Conservation (phyloP, 2,888 invertebrate genomes). For the Lasioglossum pauxillum region DNA sequence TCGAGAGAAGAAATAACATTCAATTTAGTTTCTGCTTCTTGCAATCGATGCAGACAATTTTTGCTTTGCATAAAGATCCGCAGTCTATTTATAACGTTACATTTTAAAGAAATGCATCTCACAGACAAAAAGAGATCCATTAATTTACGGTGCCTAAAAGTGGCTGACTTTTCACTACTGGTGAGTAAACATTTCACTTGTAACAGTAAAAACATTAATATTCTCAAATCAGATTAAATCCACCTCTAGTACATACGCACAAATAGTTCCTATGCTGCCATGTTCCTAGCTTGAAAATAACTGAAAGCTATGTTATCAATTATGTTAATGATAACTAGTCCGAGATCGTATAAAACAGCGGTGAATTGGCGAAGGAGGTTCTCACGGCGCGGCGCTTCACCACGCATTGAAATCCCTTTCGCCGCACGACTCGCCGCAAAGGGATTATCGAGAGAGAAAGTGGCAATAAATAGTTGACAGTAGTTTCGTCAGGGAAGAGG, state of each 20-base stretch:
- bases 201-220: background rate
- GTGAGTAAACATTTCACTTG: background rate
- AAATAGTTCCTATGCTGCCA: too few relatives aligned
- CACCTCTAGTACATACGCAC: too few relatives aligned
- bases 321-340: background rate
- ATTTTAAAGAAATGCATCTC: too few relatives aligned
- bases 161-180: too few relatives aligned
- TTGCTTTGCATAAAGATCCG: too few relatives aligned
- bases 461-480: constrained; percentile 34
- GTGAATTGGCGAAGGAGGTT: background rate
- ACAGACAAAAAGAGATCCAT: too few relatives aligned
- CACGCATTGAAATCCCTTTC: constrained; percentile 39
- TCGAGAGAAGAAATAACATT: too few relatives aligned
- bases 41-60: too few relatives aligned
- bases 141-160: too few relatives aligned
- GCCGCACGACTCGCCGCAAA: constrained; percentile 41
- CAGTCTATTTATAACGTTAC: too few relatives aligned
- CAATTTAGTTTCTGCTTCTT: too few relatives aligned
- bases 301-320: background rate
- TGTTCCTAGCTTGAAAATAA: background rate
- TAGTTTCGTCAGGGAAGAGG: constrained; percentile 2
- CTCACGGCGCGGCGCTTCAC: constrained; percentile 5
- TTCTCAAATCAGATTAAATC: background rate
- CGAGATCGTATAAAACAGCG: background rate
- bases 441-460: constrained; percentile 44